Percentiles rank a stretch among this genome's conserved stretches.
Evolutionary conservation across 2,113 vertebrate genomes (phyloP).

Genomic region (Melospiza georgiana): DNA sequence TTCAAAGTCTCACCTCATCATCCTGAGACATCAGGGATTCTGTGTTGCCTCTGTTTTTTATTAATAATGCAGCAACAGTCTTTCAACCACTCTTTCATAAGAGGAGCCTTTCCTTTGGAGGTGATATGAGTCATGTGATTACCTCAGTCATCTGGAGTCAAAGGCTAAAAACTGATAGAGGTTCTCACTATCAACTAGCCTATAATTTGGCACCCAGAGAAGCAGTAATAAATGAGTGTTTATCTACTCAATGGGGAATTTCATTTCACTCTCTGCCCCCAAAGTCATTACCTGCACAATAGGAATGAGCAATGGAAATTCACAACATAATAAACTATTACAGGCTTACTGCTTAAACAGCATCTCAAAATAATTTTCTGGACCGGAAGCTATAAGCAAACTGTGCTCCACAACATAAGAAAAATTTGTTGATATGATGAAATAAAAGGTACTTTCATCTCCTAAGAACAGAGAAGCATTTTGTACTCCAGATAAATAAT

Average conservation of each 20-base stretch:
- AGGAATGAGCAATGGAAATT: neutral
- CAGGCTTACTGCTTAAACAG: neutral
- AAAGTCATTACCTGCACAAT: conserved; percentile 33
- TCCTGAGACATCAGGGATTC: conserved; percentile 47
- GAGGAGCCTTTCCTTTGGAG: conserved; percentile 1
- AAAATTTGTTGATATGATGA: neutral
- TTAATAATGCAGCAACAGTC: conserved; percentile 40
- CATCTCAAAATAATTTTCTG: neutral
- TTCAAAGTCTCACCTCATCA: conserved; percentile 66
- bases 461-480: neutral
- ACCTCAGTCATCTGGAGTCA: conserved; percentile 36
- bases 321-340: conserved; percentile 5
- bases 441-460: neutral
- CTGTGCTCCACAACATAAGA: neutral
- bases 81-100: conserved; percentile 43
- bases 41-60: conserved; percentile 35
- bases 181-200: conserved; percentile 25
- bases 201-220: conserved; percentile 55
- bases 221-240: conserved; percentile 21
- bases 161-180: conserved; percentile 36
- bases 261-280: neutral
- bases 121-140: conserved; percentile 4
- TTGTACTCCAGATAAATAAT: neutral
- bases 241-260: conserved; percentile 29
- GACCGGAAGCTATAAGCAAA: neutral